Conservation (phyloP, 2,113 vertebrate species). For the Nothobranchius kuhntae region DNA sequence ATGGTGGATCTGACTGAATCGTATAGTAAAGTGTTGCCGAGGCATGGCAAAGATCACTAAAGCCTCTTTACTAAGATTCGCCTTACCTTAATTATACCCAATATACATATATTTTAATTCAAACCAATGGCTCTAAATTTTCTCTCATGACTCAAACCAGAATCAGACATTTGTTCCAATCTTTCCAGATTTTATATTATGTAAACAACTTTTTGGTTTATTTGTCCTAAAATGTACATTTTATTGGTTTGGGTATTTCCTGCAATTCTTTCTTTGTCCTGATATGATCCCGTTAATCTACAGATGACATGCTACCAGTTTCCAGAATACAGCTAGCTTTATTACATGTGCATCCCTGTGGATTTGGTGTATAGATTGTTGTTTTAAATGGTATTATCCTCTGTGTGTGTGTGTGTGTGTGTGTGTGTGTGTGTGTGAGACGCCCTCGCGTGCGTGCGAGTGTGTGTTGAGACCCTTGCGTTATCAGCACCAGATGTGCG, state of each 20-base stretch:
- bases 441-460: constrained; percentile 56
- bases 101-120: too few relatives aligned
- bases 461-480: constrained; percentile 60
- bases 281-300: constrained; percentile 13
- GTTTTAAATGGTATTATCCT: constrained; percentile 67
- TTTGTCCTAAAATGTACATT: too few relatives aligned
- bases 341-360: constrained; percentile 43
- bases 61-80: too few relatives aligned
- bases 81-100: too few relatives aligned
- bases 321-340: constrained; percentile 15
- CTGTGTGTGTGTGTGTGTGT: constrained; percentile 32
- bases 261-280: too few relatives aligned
- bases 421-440: constrained; percentile 30
- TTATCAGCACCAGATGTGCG: constrained; percentile 82
- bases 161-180: too few relatives aligned
- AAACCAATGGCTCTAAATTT: too few relatives aligned
- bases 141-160: too few relatives aligned
- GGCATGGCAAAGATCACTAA: too few relatives aligned
- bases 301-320: constrained; percentile 37
- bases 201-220: too few relatives aligned
- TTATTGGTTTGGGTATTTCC: not conserved
- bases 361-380: constrained; percentile 49
- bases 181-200: too few relatives aligned
- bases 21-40: not conserved
- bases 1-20: constrained; percentile 10